Percentiles rank a stretch among this genome's conserved stretches.
Conservation (phyloP, 2,888 invertebrate genomes). For the Lobophora halterata region DNA sequence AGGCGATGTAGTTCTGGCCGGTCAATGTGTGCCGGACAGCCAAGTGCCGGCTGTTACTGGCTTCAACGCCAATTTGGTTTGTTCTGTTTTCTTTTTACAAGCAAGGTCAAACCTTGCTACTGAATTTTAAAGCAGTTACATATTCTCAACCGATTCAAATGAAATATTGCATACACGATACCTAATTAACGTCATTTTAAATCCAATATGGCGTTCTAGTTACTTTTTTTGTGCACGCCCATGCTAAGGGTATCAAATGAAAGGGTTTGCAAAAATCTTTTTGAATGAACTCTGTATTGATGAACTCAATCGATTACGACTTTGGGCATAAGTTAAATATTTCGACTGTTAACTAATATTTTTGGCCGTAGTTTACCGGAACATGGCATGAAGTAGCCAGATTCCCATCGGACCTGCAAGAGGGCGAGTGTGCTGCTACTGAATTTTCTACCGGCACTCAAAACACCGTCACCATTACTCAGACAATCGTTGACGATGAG, state of each 20-base stretch:
- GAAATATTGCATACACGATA: too few species aligned
- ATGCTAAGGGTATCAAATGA: too few species aligned
- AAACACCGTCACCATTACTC: slow-evolving; percentile 38
- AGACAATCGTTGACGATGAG: slow-evolving; percentile 50
- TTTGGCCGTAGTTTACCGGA: slow-evolving; percentile 55
- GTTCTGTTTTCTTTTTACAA: slow-evolving; percentile 30
- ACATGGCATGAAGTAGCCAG: slow-evolving; percentile 61
- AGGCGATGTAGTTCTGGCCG: slow-evolving; percentile 54
- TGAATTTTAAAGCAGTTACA: too few species aligned
- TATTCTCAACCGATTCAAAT: too few species aligned
- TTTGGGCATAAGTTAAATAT: too few species aligned
- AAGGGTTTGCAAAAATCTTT: too few species aligned
- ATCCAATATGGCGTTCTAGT: too few species aligned
- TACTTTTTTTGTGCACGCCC: too few species aligned
- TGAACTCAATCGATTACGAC: too few species aligned
- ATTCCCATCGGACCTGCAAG: slow-evolving; percentile 60
- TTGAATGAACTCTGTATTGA: too few species aligned
- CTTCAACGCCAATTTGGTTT: slow-evolving; percentile 48
- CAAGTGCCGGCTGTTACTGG: slow-evolving; percentile 39
- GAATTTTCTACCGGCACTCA: slow-evolving; percentile 27
- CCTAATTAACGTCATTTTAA: too few species aligned
- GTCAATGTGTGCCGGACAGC: slow-evolving; percentile 47
- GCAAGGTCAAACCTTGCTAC: too few species aligned
- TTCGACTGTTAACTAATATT: background rate
- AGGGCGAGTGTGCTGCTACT: slow-evolving; percentile 52